Conservation (phyloP, 1,140 invertebrate species). For the Leptinotarsa texana region DNA sequence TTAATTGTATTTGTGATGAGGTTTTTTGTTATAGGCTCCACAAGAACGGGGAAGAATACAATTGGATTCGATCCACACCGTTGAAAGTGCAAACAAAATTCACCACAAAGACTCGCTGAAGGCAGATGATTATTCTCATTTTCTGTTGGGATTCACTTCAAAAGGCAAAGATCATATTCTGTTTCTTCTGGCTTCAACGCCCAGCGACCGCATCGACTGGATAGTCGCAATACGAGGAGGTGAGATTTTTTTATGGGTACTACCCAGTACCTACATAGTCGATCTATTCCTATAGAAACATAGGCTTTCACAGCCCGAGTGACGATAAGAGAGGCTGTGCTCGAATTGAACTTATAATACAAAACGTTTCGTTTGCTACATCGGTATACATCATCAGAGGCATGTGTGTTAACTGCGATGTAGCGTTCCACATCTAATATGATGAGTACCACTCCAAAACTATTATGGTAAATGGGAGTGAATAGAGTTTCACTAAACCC, state of each 20-base stretch:
- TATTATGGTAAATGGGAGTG: not conserved
- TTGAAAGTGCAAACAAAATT: slow-evolving; percentile 68
- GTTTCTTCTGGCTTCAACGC: slow-evolving; percentile 73
- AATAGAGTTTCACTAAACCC: not conserved
- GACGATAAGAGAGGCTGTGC: no score
- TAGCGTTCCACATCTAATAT: not conserved
- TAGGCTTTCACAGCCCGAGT: no score
- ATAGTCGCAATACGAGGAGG: slow-evolving; percentile 75
- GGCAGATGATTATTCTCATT: slow-evolving; percentile 59
- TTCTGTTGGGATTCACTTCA: slow-evolving; percentile 77
- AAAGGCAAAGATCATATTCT: slow-evolving; percentile 72
- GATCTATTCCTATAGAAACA: no score
- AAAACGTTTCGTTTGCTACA: no score
- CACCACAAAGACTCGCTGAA: slow-evolving; percentile 48
- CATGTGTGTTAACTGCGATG: no score
- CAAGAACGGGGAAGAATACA: slow-evolving; percentile 80
- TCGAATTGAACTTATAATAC: no score
- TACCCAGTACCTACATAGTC: no score
- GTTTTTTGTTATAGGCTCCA: slow-evolving; percentile 63
- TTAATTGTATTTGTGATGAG: not conserved
- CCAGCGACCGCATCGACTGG: slow-evolving; percentile 76
- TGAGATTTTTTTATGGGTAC: slow-evolving; percentile 48
- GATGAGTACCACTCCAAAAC: not conserved
- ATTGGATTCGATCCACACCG: slow-evolving; percentile 71
- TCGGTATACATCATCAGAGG: no score